Percentiles rank a stretch among this genome's conserved stretches.
phyloP scores from a whole-genome alignment of 64 coral and sea anemone genomes.

The Actinia tenebrosa region DNA sequence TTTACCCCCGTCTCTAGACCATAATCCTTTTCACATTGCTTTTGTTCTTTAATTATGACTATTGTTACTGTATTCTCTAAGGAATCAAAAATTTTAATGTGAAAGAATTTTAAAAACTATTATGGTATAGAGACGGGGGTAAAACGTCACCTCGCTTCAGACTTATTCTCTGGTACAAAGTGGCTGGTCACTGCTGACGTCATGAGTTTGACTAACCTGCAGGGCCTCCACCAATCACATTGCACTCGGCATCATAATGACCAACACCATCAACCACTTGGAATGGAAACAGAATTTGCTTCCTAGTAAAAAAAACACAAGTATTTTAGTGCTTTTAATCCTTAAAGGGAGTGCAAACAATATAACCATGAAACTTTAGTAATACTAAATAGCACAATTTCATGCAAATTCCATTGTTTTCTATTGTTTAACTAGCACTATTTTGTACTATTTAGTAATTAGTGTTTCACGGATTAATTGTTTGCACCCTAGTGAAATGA shows the following conservation, averaged over 20 bases:
- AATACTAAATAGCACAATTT: too few species aligned
- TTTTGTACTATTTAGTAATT: neutral
- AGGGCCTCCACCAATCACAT: conserved; percentile 85
- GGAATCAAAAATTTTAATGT: too few species aligned
- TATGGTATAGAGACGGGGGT: too few species aligned
- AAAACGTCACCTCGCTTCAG: too few species aligned
- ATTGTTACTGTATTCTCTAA: too few species aligned
- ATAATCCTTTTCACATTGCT: too few species aligned
- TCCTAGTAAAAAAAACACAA: conserved; percentile 38
- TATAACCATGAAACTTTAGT: neutral
- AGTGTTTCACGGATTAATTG: too few species aligned
- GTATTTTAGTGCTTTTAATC: neutral
- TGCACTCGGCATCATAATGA: conserved; percentile 79
- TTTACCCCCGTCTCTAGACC: too few species aligned
- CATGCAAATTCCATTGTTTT: too few species aligned
- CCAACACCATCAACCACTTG: conserved; percentile 81
- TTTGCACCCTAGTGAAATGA: neutral
- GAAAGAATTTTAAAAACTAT: too few species aligned
- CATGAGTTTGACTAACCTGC: conserved; percentile 52
- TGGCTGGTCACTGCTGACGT: neutral
- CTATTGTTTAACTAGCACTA: too few species aligned
- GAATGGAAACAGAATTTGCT: conserved; percentile 87
- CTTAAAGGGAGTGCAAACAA: neutral
- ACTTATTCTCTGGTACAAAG: neutral
- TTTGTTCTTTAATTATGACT: too few species aligned